phyloP scores from a whole-genome alignment of 2,888 invertebrate genomes.

The Limnephilus marmoratus region DNA sequence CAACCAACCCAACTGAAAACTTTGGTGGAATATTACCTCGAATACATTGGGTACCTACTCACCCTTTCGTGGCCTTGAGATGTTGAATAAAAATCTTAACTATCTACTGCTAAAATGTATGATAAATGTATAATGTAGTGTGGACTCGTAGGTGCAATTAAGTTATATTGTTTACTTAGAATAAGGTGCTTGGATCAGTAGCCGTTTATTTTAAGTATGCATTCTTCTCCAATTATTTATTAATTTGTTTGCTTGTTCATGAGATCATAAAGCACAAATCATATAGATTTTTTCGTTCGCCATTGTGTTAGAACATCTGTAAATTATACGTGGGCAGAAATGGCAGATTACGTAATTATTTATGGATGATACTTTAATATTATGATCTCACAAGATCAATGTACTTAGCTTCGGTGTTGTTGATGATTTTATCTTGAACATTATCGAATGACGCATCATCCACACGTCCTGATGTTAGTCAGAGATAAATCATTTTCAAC shows the following conservation, averaged over 20 bases:
- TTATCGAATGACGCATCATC: not conserved
- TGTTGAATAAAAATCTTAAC: not conserved
- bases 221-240: not conserved
- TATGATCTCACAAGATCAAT: conserved; percentile 42
- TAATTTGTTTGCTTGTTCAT: not conserved
- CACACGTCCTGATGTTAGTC: not conserved
- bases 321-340: conserved; percentile 22
- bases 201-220: not conserved
- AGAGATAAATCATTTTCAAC: not conserved
- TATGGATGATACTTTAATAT: conserved; percentile 26
- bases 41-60: not conserved
- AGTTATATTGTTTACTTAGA: not conserved
- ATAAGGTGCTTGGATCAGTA: not conserved
- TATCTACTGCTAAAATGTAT: not conserved
- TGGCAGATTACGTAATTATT: conserved; percentile 40
- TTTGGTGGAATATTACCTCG: not conserved
- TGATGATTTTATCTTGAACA: not conserved
- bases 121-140: not conserved
- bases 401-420: not conserved
- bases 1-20: conserved; percentile 11
- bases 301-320: conserved; percentile 19
- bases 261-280: not conserved
- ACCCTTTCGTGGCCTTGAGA: not conserved
- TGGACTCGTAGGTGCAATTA: not conserved
- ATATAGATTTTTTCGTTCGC: conserved; percentile 2